Conservation (phyloP, 2,113 vertebrate species). For the Orcinus orca region DNA sequence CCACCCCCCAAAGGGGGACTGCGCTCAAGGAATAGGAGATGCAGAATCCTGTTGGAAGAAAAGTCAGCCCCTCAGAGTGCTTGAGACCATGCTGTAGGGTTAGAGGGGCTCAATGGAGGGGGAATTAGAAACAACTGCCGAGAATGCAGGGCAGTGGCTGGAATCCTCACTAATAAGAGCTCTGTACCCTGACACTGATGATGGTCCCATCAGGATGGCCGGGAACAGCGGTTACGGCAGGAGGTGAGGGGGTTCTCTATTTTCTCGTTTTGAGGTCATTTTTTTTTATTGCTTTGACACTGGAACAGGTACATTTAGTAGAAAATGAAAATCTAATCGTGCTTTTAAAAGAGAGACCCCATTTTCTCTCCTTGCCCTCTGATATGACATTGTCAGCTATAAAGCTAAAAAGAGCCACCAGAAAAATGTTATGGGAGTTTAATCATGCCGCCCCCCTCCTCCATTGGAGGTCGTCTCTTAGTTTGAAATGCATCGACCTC, state of each 20-base stretch:
- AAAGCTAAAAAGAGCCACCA: not conserved
- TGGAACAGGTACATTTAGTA: not conserved
- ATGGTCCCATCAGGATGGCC: not conserved
- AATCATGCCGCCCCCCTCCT: not conserved
- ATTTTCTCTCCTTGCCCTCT: not conserved
- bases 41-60: not conserved
- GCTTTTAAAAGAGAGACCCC: not conserved
- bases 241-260: not conserved
- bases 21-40: not conserved
- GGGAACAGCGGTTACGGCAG: accelerated
- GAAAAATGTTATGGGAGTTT: not conserved
- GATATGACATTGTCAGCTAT: not conserved
- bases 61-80: not conserved
- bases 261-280: not conserved
- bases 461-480: not conserved
- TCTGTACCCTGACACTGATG: not conserved
- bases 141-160: not conserved
- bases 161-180: no score
- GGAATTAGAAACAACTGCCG: not conserved
- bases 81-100: not conserved
- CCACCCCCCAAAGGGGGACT: no score
- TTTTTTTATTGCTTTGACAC: not conserved
- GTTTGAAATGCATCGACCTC: not conserved
- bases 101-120: not conserved
- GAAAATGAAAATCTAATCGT: not conserved